Base-by-base conservation (phyloP, 2,113 vertebrate genomes). In the Siniperca chuatsi region DNA sequence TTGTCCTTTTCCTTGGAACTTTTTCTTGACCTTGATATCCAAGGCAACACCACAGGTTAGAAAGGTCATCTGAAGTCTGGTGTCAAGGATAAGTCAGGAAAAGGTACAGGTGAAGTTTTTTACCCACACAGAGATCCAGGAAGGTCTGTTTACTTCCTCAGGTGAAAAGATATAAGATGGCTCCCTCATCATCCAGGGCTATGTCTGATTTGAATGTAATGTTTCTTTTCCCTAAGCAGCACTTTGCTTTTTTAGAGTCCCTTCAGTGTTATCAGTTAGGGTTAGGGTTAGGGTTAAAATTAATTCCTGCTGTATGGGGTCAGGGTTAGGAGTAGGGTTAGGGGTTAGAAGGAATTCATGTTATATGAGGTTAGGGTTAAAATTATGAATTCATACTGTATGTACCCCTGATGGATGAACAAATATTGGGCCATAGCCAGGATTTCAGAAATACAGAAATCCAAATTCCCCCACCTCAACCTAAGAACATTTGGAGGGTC, bases 121-220 rank as follows among this genome's bases (percentile, higher is more conserved):
- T 46, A 8, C 18, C 44, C 58, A 44, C 15, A 42, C 23, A 42
- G n/a, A 40, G 40, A 42, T 37, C 16, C 40, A 44, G 29, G 50
- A 40, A 74, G 20, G 60, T 62, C 42, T 46, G 16, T 79, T 21
- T 33, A 48, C 54, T 69, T 83, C 82, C 37, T 88, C 50, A 52
- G 44, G 58, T 64, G 54, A 79, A 72, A 71, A 69, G 55, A 48
- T 48, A 25, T 25, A 80, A 82, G 57, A 88, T 86, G 81, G 81
- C 88, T 87, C 79, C 77, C 64, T 90, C 72, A 61, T 76, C 81
- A 78, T 48, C 37, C 54, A 66, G 64, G 54, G 46, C 15, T 23
- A 33, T 46, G 12, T 37, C 5, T 3, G n/a, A 46, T 12, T 8
- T 15, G 1, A 15, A 35, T 48, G 15, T 25, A 50, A 35, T 33